Evolutionary conservation across 2,888 invertebrate species (phyloP).

Genomic region (Lottia scabra): DNA sequence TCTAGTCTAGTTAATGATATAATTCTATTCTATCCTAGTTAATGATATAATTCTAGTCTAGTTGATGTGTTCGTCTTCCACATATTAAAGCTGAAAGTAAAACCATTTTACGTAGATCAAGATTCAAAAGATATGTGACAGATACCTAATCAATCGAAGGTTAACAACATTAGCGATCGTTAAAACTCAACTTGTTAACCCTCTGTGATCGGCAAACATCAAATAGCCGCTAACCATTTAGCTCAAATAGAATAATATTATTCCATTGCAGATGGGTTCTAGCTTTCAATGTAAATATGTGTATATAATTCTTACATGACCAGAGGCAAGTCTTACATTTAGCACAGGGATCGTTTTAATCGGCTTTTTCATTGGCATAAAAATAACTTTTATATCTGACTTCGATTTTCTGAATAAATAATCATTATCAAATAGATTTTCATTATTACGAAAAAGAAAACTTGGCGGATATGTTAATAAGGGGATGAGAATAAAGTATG

Average conservation of each 20-base stretch:
- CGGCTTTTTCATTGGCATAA: neutral
- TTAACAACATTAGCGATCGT: neutral
- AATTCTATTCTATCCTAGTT: too few relatives aligned
- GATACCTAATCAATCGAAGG: too few relatives aligned
- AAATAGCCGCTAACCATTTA: neutral
- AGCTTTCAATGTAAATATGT: constrained; percentile 1
- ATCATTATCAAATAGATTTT: too few relatives aligned
- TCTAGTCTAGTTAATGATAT: too few relatives aligned
- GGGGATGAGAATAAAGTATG: too few relatives aligned
- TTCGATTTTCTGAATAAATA: neutral
- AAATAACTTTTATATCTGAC: neutral
- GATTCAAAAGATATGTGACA: too few relatives aligned
- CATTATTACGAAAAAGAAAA: too few relatives aligned
- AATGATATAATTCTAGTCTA: too few relatives aligned
- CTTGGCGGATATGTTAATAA: too few relatives aligned
- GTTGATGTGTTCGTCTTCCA: too few relatives aligned
- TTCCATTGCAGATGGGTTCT: constrained; percentile 2
- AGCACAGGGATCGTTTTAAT: neutral
- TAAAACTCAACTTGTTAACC: neutral
- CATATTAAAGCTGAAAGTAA: too few relatives aligned
- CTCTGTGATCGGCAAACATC: neutral
- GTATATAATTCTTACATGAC: constrained; percentile 1
- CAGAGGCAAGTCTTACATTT: neutral
- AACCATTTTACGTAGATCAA: too few relatives aligned
- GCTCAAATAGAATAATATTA: constrained; percentile 5